Evolutionary conservation across 2,113 vertebrate genomes (phyloP).

Genomic region (Colinus virginianus): DNA sequence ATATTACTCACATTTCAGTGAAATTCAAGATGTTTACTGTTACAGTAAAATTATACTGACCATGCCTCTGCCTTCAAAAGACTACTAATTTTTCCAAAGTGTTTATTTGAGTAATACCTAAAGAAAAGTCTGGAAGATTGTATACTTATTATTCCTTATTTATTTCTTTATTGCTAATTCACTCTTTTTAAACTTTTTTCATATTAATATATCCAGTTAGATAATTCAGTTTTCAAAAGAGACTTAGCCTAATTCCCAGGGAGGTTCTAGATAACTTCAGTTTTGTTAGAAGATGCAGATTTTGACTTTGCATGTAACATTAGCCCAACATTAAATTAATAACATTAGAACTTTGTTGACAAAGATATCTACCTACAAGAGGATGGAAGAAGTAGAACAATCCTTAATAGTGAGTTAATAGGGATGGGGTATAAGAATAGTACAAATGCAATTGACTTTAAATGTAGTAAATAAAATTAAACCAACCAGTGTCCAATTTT

Average conservation of each 20-base stretch:
- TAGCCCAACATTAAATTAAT: background rate
- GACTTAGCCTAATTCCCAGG: background rate
- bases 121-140: background rate
- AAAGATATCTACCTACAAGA: background rate
- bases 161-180: background rate
- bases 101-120: background rate
- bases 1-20: background rate
- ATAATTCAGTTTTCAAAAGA: background rate
- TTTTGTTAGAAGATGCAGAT: background rate
- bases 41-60: background rate
- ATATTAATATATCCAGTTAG: background rate
- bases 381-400: background rate
- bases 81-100: background rate
- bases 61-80: background rate
- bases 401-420: background rate
- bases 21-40: background rate
- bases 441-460: background rate
- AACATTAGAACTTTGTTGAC: background rate
- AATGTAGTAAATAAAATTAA: constrained; percentile 8
- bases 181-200: background rate
- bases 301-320: background rate
- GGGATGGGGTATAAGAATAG: background rate
- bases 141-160: background rate
- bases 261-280: background rate
- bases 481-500: background rate